phyloP scores from a whole-genome alignment of 1,140 invertebrate species.

The Drosophila nigromelanica region DNA sequence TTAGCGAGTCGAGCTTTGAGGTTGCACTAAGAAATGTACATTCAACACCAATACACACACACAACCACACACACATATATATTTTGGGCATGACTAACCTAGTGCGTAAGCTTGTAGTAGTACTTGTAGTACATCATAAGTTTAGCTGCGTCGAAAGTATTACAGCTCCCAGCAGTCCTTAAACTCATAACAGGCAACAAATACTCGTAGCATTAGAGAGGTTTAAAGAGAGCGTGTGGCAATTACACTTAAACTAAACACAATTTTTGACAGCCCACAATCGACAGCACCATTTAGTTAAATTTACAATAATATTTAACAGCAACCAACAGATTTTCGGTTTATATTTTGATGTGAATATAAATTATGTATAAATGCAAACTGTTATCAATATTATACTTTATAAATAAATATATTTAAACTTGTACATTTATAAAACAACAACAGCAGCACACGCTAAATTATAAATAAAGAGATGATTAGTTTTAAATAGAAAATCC shows the following conservation, averaged over 20 bases:
- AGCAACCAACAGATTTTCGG: constrained; percentile 23
- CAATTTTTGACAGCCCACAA: constrained; percentile 27
- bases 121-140: constrained; percentile 23
- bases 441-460: constrained; percentile 44
- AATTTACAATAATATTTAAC: constrained; percentile 16
- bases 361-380: constrained; percentile 35
- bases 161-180: constrained; percentile 44
- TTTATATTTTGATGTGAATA: constrained; percentile 41
- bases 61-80: background rate
- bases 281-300: constrained; percentile 18
- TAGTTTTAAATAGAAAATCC: constrained; percentile 69
- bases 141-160: constrained; percentile 69
- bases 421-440: constrained; percentile 43
- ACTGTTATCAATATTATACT: constrained; percentile 26
- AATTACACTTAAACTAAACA: constrained; percentile 42
- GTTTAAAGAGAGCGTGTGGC: constrained; percentile 19
- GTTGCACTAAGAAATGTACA: constrained; percentile 22
- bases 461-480: constrained; percentile 68
- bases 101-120: constrained; percentile 27
- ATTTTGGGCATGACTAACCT: constrained; percentile 26
- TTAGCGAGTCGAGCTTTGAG: constrained; percentile 16
- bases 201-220: constrained; percentile 70
- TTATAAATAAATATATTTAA: constrained; percentile 21
- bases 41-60: constrained; percentile 12
- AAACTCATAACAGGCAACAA: constrained; percentile 45